A percentile compares a stretch with the other conserved stretches of the same genome.
Evolutionary conservation across 2,113 vertebrate species (phyloP).

Genomic region (Tichodroma muraria): DNA sequence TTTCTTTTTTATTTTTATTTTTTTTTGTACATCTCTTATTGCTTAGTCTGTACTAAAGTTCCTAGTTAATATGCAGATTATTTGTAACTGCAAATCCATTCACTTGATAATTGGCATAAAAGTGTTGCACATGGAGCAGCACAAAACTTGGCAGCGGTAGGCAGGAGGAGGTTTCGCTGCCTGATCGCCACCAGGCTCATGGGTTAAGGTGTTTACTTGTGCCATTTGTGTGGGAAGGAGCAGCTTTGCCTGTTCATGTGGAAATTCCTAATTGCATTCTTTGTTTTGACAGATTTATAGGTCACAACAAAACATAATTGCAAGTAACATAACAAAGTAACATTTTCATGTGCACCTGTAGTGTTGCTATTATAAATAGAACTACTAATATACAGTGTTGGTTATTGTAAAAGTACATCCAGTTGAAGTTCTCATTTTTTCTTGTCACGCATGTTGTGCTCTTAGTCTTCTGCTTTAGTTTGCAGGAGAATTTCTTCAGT

Average conservation of each 20-base stretch:
- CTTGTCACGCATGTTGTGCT: fast-evolving
- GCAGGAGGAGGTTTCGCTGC: background rate
- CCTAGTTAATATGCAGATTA: background rate
- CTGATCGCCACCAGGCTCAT: background rate
- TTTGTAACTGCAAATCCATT: background rate
- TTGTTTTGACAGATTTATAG: slow-evolving; percentile 34
- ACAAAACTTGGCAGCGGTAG: slow-evolving; percentile 8
- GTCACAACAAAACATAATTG: slow-evolving; percentile 13
- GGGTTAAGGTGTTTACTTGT: slow-evolving; percentile 1
- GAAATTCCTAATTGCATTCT: slow-evolving; percentile 47
- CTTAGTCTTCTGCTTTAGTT: background rate
- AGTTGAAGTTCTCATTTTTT: background rate
- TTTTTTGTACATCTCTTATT: background rate
- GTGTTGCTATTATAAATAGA: background rate
- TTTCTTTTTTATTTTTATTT: fast-evolving
- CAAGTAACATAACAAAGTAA: slow-evolving; percentile 8
- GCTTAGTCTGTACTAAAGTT: background rate
- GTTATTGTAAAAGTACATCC: background rate
- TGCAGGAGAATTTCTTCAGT: background rate
- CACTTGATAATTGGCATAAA: slow-evolving; percentile 25
- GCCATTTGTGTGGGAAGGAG: slow-evolving; percentile 29
- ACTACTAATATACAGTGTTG: background rate
- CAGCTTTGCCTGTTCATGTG: background rate
- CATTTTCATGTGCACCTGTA: background rate
- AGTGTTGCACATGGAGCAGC: background rate